Evolutionary conservation across 2,888 invertebrate genomes (phyloP), one percentile per base, ranked within the genome.

Genomic region (Gymnosoma rotundatum): DNA sequence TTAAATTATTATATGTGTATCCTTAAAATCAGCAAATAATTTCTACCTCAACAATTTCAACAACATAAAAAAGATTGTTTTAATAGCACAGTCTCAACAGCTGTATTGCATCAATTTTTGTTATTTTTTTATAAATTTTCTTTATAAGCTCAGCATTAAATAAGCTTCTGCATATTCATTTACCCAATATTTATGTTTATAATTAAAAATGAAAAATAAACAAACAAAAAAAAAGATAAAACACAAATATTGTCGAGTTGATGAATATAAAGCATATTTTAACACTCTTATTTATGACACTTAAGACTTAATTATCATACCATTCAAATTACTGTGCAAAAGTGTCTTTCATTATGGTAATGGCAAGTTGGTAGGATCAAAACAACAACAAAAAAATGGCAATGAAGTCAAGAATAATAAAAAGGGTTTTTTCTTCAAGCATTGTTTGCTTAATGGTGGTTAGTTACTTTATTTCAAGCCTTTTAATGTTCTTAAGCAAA

Each of bases 381-480:
- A 25, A 25, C 2, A 25, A 32, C n/a, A n/a, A n/a, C n/a, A 52
- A 10, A 18, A 0, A 8, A 2, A 21, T 32, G 32, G 32, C 6
- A 52, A 78, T 63, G 32, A 18, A 18, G 36, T n/a, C 32, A 38
- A 3, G 9, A 75, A 32, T 67, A 75, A 32, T 67, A 21, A 56
- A 81, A 32, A 56, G 21, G 38, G 12, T 36, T 63, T 74, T 69
- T 67, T 8, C 6, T 32, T 32, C 32, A 64, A 75, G 42, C 9
- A 76, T 64, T 80, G 83, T 83, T 84, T 84, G 73, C 60, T 58
- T 45, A 20, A 48, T 60, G 32, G n/a, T 50, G 69, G 74, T 66
- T 78, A 81, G 73, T 80, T 73, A 80, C 80, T 80, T 80, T 69
- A 81, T 73, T 78, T 69, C 78, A 78, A 78, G 54, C 60, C 14